Percentiles rank a stretch among this genome's conserved stretches.
These are phyloP conservation scores for Heliothis peltigera DNA, from an alignment of 2,888 invertebrate species.

Conservation along the genomic window DNA sequence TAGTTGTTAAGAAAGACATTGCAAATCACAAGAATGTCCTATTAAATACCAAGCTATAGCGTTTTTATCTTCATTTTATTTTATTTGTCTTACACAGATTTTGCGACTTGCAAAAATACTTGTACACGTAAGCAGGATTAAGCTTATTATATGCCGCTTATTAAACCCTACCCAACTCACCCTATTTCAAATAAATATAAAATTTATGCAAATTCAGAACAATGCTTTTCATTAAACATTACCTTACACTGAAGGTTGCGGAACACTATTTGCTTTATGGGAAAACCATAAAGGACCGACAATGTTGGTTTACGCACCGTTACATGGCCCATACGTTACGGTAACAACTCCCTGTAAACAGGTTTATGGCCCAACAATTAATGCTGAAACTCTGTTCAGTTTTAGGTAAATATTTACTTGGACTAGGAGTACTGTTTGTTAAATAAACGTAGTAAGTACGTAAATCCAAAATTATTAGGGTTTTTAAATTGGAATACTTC, in stretches of 20 bases:
- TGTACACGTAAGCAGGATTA: too few species aligned
- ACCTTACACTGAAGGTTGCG: slow-evolving; percentile 21
- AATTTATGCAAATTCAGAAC: slow-evolving; percentile 34
- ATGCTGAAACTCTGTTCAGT: slow-evolving; percentile 50
- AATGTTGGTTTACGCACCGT: slow-evolving; percentile 64
- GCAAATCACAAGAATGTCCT: too few species aligned
- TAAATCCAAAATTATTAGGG: background rate
- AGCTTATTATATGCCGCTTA: too few species aligned
- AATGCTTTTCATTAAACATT: slow-evolving; percentile 30
- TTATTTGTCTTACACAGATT: too few species aligned
- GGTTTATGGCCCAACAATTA: slow-evolving; percentile 58
- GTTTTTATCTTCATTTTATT: too few species aligned
- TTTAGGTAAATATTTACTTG: slow-evolving; percentile 34
- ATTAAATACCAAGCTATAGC: too few species aligned
- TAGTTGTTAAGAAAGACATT: too few species aligned
- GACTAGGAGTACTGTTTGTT: background rate
- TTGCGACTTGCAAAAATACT: too few species aligned
- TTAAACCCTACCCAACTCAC: slow-evolving; percentile 7
- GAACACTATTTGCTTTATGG: slow-evolving; percentile 65
- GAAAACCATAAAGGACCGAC: slow-evolving; percentile 56
- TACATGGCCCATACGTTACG: slow-evolving; percentile 52
- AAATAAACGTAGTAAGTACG: background rate
- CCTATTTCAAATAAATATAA: slow-evolving; percentile 10
- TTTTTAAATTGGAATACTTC: background rate
- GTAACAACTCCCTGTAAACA: slow-evolving; percentile 56